Evolutionary conservation across 1,140 invertebrate genomes (phyloP), one percentile per base, ranked within the genome.

Genomic region (Hyles vespertilio): DNA sequence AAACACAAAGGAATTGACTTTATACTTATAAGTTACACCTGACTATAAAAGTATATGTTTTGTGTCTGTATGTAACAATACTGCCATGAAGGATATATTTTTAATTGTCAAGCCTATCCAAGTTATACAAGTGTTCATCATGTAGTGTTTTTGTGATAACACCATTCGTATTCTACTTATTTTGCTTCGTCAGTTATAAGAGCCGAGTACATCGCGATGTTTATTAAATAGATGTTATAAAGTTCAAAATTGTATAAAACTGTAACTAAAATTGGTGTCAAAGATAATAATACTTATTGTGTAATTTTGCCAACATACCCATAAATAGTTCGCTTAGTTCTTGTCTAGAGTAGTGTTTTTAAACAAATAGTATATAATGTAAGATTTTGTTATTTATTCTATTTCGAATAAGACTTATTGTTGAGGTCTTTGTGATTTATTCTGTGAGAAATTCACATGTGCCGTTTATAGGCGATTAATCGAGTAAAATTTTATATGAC

Each of bases 351-450:
- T 84, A 85, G 76, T 67, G 64, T 70, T 75, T 69, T 67, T 63
- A 72, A 59, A 40, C 1, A 40, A 40, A 40, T 40, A 40, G 36
- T 40, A 40, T 75, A 74, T 57, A 71, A 68, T 77, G 62, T 85
- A 83, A 81, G 79, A 63, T 82, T 85, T 85, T 85, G 80, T 85
- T 85, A 85, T 85, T 85, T 85, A 85, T 84, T 81, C 75, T 85
- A 81, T 75, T 77, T 81, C 67, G 69, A 75, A 74, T 77, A 80
- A 81, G 78, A 79, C 72, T 81, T 81, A 69, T 81, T 80, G 79
- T 81, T 84, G 65, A 54, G 64, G 70, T 77, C 65, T 65, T 65
- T 76, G 69, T 77, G 73, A 76, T 78, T 74, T 67, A 62, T 64
- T 70, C 54, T 72, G 65, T 66, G 64, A 65, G 61, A 59, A 61